Conservation (phyloP, 2,113 vertebrate species). For the Brachirus orientalis region DNA sequence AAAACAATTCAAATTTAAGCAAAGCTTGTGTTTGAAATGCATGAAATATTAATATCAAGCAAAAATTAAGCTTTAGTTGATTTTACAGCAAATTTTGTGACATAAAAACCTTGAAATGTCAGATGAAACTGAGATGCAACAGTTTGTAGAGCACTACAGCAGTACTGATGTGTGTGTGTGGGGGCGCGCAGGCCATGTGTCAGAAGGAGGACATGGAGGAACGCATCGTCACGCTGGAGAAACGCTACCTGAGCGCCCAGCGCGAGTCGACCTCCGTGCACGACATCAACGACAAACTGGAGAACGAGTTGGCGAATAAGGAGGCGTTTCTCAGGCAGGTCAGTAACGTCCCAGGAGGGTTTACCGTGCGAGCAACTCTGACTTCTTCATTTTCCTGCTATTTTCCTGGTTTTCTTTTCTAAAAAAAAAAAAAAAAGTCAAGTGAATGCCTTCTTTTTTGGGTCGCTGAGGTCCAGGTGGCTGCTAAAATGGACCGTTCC, state of each 20-base stretch:
- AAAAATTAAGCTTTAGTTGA: too few relatives aligned
- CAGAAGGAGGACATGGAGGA: slow-evolving; percentile 99
- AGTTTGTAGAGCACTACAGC: too few relatives aligned
- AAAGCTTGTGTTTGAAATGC: too few relatives aligned
- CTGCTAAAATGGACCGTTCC: slow-evolving; percentile 10
- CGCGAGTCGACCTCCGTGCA: slow-evolving; percentile 98
- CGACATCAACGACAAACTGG: slow-evolving; percentile 98
- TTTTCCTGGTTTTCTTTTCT: neutral
- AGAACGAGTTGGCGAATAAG: slow-evolving; percentile 98
- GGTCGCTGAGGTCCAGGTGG: slow-evolving; percentile 16
- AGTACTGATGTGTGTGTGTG: neutral
- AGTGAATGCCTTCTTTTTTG: neutral
- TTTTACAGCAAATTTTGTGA: too few relatives aligned
- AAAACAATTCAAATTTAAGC: too few relatives aligned
- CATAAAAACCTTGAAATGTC: too few relatives aligned
- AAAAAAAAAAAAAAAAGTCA: neutral
- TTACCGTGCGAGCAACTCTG: too few relatives aligned
- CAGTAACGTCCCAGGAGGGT: slow-evolving; percentile 25
- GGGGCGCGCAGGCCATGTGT: slow-evolving; percentile 90
- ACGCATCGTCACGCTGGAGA: slow-evolving; percentile 96
- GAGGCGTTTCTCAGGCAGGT: slow-evolving; percentile 98
- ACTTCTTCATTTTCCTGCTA: neutral
- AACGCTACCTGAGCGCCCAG: slow-evolving; percentile 98
- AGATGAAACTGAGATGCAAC: too few relatives aligned
- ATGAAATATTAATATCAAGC: too few relatives aligned